Conservation (phyloP, 2,113 vertebrate species). For the Psilopsiagon aurifrons region DNA sequence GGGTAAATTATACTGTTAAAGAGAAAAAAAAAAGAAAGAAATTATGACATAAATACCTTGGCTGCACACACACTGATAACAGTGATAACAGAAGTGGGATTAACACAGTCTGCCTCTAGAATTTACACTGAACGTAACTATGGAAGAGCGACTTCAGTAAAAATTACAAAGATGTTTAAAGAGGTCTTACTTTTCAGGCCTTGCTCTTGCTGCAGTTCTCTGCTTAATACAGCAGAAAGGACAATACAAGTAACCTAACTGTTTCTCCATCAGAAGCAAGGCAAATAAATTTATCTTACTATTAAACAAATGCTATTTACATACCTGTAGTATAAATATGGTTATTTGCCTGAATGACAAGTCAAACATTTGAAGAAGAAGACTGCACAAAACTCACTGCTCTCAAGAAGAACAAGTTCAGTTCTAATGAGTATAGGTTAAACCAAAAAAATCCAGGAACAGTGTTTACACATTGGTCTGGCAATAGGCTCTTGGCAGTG, state of each 20-base stretch:
- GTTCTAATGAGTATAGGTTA: neutral
- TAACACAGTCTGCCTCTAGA: neutral
- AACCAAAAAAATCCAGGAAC: neutral
- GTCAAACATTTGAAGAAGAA: neutral
- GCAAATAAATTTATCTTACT: neutral
- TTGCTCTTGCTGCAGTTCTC: neutral
- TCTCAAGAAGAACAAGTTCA: neutral
- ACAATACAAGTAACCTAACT: neutral
- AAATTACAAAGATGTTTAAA: neutral
- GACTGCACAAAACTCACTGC: neutral
- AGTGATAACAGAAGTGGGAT: neutral
- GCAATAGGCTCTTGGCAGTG: neutral
- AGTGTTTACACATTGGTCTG: neutral
- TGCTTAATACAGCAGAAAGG: neutral
- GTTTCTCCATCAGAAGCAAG: neutral
- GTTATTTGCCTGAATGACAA: neutral
- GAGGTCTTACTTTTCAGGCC: neutral
- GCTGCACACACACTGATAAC: neutral
- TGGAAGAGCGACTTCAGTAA: neutral
- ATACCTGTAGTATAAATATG: neutral
- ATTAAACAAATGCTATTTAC: neutral
- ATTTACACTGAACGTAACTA: neutral
- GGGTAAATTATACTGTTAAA: conserved; percentile 92
- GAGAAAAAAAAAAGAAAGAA: neutral
- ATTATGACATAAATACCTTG: neutral